A percentile compares a stretch with the other conserved stretches of the same genome.
Evolutionary conservation across 1,140 invertebrate genomes (phyloP).

Genomic region (Leptonema lineaticorne): DNA sequence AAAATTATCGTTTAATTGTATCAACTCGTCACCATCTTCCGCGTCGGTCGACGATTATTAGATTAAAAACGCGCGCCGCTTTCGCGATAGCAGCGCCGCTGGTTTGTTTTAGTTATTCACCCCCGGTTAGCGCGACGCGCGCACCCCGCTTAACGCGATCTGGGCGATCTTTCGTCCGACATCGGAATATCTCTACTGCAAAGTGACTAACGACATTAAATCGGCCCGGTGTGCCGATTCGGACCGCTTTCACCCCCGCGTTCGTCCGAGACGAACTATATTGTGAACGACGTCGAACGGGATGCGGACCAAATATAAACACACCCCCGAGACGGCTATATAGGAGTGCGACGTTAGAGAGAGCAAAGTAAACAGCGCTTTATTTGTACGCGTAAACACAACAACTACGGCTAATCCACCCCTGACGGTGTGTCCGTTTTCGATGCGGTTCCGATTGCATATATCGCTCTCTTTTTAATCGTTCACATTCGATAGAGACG

Average conservation of each 20-base stretch:
- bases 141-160: slow-evolving; percentile 37
- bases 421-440: slow-evolving; percentile 34
- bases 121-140: slow-evolving; percentile 3
- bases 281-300: slow-evolving; percentile 45
- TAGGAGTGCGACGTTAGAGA: slow-evolving; percentile 46
- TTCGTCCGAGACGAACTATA: not conserved
- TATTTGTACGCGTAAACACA: slow-evolving; percentile 42
- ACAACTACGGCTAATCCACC: slow-evolving; percentile 36
- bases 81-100: slow-evolving; percentile 44
- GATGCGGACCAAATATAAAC: slow-evolving; percentile 53
- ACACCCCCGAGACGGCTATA: slow-evolving; percentile 51
- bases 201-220: slow-evolving; percentile 43
- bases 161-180: slow-evolving; percentile 41
- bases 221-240: slow-evolving; percentile 35
- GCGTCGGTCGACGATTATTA: slow-evolving; percentile 33
- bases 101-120: slow-evolving; percentile 42
- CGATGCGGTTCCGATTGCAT: not conserved
- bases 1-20: slow-evolving; percentile 40
- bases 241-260: slow-evolving; percentile 5
- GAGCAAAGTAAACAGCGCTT: slow-evolving; percentile 45
- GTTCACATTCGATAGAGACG: not conserved
- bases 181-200: slow-evolving; percentile 41
- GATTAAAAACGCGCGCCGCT: slow-evolving; percentile 43
- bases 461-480: not conserved
- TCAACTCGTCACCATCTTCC: slow-evolving; percentile 36